These are phyloP conservation scores for Adelphocoris suturalis DNA, from an alignment of 2,888 invertebrate genomes.

Conservation along the genomic window DNA sequence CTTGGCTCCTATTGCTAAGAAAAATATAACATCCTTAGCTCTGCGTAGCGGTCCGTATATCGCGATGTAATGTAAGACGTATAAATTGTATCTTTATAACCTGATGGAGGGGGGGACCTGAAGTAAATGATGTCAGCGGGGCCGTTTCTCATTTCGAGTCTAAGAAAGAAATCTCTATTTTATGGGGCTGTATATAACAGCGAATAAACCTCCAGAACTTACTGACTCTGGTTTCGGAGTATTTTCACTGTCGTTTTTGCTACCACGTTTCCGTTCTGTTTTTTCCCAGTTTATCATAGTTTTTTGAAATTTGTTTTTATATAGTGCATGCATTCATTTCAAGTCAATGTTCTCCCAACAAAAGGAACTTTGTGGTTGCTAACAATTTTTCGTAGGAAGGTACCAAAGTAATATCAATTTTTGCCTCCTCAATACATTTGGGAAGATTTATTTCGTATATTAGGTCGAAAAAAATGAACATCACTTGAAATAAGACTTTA, in stretches of 20 bases:
- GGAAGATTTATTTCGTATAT: too few species aligned
- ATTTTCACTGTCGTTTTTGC: background rate
- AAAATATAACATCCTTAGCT: slow-evolving; percentile 32
- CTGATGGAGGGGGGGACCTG: background rate
- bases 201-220: background rate
- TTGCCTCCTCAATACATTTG: too few species aligned
- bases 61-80: slow-evolving; percentile 32
- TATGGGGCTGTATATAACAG: slow-evolving; percentile 11
- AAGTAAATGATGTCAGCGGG: slow-evolving; percentile 5
- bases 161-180: slow-evolving; percentile 8
- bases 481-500: too few species aligned
- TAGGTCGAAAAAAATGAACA: too few species aligned
- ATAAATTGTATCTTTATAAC: slow-evolving; percentile 28
- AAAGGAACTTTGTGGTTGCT: too few species aligned
- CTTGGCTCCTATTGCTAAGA: slow-evolving; percentile 17
- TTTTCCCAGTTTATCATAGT: background rate
- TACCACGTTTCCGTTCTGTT: background rate
- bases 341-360: too few species aligned
- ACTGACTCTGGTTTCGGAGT: background rate
- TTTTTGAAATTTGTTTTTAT: background rate
- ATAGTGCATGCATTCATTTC: too few species aligned
- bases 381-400: too few species aligned
- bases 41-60: slow-evolving; percentile 15
- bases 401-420: too few species aligned
- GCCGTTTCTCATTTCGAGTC: slow-evolving; percentile 36